Evolutionary conservation across 2,113 vertebrate genomes (phyloP), one percentile per base, ranked within the genome.

Genomic region (Gymnobelideus leadbeateri): DNA sequence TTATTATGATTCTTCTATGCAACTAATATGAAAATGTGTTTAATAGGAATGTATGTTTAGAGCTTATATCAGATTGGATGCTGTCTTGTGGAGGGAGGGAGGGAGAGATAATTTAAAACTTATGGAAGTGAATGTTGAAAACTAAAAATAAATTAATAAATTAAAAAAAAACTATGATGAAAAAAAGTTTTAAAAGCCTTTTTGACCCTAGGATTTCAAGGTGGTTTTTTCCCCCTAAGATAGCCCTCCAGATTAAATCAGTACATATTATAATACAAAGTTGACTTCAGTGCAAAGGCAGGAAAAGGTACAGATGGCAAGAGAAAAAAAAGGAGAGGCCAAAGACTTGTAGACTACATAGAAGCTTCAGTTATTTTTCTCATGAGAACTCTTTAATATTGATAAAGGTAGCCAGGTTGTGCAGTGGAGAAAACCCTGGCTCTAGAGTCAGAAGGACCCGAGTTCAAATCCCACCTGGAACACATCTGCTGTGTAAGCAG

Each of bases 401-500:
- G 89, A 91, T 93, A 61, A 47, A 49, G 94, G 93, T 93, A 25
- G 11, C 89, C 61, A 91, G 92, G 49, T 55, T 49, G 0, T 90
- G 23, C 28, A 55, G 28, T 93, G n/a, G 51, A 84, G 49, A 94
- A 51, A 93, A 54, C 92, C 89, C 77, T 47, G 43, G 7, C 93
- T 68, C 90, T 92, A 8, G 26, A 77, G 46, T 96, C 92, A 96
- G 43, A 51, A 31, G 46, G 8, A 92, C 14, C 51, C 90, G 14
- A 68, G 51, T 91, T 1, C 90, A 25, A 93, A 92, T 91, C 28
- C 37, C 31, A 55, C 47, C 28, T 92, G 52, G 19, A 91, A 7
- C 43, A 47, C 8, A 90, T 11, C 94, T 3, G 51, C 24, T 93
- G 53, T 94, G 89, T 94, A 91, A 96, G 23, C 89, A 49, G 55